Percentiles rank a stretch among this genome's conserved stretches.
phyloP scores from a whole-genome alignment of 2,113 vertebrate species.

The Sceloporus undulatus region DNA sequence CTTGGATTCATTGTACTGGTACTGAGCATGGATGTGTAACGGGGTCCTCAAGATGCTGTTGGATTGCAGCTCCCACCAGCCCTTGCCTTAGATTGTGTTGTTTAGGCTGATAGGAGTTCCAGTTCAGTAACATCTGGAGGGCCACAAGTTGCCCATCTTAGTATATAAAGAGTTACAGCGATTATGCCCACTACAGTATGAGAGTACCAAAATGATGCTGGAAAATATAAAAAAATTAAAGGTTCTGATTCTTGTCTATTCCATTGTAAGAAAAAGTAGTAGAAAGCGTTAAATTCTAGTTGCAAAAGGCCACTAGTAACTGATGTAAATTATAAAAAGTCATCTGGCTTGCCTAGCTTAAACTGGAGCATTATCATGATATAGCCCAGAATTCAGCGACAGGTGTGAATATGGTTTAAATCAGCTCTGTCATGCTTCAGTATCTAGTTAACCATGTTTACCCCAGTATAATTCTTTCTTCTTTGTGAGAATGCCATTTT shows the following conservation, averaged over 20 bases:
- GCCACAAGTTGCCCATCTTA: not conserved
- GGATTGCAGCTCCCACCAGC: too few species aligned
- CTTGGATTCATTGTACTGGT: too few species aligned
- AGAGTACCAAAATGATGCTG: not conserved
- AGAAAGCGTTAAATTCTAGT: not conserved
- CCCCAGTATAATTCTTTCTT: not conserved
- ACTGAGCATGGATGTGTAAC: too few species aligned
- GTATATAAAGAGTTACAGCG: too few species aligned
- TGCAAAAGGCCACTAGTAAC: not conserved
- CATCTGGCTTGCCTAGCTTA: not conserved
- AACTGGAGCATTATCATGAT: not conserved
- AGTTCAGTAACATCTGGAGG: too few species aligned
- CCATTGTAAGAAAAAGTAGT: not conserved
- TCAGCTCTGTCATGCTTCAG: too few species aligned
- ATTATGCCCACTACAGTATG: not conserved
- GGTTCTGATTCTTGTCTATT: not conserved
- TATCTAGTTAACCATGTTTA: not conserved
- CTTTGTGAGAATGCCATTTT: constrained; percentile 16
- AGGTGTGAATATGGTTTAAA: not conserved
- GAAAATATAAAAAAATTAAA: not conserved
- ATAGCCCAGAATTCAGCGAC: not conserved
- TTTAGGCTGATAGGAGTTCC: not conserved
- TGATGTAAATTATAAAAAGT: constrained; percentile 4
- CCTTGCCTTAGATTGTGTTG: not conserved
- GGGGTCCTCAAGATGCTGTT: not conserved